Percentiles rank a stretch among this genome's conserved stretches.
Evolutionary conservation across 2,888 invertebrate species (phyloP).

Genomic region (Cosmia pyralina): DNA sequence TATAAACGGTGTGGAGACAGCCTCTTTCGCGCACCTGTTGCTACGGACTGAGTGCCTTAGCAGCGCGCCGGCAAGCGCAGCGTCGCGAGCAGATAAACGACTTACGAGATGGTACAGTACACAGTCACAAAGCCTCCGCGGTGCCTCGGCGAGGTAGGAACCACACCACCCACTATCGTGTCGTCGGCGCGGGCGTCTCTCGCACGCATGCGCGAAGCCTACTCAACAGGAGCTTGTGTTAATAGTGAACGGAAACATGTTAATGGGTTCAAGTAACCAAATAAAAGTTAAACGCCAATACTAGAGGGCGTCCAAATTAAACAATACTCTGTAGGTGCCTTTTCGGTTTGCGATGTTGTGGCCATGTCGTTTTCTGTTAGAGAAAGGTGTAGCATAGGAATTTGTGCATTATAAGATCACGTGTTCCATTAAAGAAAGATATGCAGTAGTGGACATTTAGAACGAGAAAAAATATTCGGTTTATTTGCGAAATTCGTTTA

Average conservation of each 20-base stretch:
- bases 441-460: background rate
- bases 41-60: slow-evolving; percentile 57
- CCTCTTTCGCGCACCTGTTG: slow-evolving; percentile 59
- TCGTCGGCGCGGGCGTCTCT: background rate
- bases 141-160: background rate
- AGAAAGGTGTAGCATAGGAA: background rate
- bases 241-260: slow-evolving; percentile 42
- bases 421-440: background rate
- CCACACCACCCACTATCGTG: background rate
- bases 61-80: slow-evolving; percentile 23
- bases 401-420: background rate
- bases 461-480: slow-evolving; percentile 10
- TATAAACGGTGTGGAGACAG: slow-evolving; percentile 28
- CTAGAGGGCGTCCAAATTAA: background rate
- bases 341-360: background rate
- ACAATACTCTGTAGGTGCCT: background rate
- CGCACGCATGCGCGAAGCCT: background rate
- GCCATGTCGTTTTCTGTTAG: background rate
- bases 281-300: slow-evolving; percentile 9
- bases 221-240: slow-evolving; percentile 28
- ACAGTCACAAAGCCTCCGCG: slow-evolving; percentile 2
- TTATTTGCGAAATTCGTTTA: slow-evolving; percentile 38
- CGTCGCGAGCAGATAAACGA: slow-evolving; percentile 35
- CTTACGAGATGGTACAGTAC: slow-evolving; percentile 37
- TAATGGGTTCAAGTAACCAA: slow-evolving; percentile 30